Base-by-base conservation (phyloP, 2,797 vertebrate genomes). In the Alectoris magna region DNA sequence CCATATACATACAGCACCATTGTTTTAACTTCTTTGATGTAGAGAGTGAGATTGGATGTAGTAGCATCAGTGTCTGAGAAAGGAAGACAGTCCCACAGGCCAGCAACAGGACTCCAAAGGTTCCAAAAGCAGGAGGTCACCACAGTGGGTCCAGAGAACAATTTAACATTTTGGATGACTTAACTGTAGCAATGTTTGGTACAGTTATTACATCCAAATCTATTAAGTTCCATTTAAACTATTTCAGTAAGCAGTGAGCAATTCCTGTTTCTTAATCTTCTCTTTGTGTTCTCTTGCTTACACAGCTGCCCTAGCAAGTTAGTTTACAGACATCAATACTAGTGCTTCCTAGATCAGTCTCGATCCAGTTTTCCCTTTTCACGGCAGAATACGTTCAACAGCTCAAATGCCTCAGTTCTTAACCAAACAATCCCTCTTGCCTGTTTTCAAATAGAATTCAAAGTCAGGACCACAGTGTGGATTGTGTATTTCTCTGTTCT, bases 21-120 rank as follows among this genome's bases (percentile, higher is more conserved):
- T 44, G 18, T 1, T 63, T 68, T 86, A n/a, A 56, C 13, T 56
- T 55, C 31, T 44, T 5, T 64, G 49, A 53, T n/a, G 10, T n/a
- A 14, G 29, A 68, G 34, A 56, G 29, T 27, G 34, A 84, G 11
- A 46, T 10, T 1, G 1, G 24, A 46, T 73, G 29, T 18, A 44
- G 17, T 9, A 4, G 4, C 60, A 64, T 17, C 11, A n/a, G 24
- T 21, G 29, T 7, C 29, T 78, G 62, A 15, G 46, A 73, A 69
- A 55, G 2, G 38, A 29, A 60, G 27, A 77, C 13, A 10, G 26
- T 68, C 21, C 9, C 26, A 5, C 29, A 64, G 41, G 29, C 8
- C 9, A 11, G 26, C 14, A 24, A 78, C 7, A 1, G 22, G 23
- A 15, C 38, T 15, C 9, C 3, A 3, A 6, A 72, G 4, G 2